phyloP scores from a whole-genome alignment of 2,113 vertebrate species.

The Pandion haliaetus region DNA sequence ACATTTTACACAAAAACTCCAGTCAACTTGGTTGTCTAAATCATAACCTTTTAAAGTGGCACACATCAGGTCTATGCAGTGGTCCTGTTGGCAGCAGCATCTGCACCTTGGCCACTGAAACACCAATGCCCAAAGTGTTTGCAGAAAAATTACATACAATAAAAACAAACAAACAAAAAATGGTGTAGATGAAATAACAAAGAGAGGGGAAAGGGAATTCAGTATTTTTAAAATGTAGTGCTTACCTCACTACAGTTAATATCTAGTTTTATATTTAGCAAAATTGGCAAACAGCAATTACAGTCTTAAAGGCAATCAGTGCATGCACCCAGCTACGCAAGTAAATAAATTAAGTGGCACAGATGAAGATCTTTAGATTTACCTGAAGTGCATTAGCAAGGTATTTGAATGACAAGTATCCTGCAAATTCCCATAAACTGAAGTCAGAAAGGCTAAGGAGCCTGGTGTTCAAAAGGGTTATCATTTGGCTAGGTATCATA shows the following conservation, averaged over 20 bases:
- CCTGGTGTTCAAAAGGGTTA: not conserved
- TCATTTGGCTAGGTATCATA: not conserved
- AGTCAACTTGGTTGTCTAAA: not conserved
- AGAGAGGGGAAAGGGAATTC: not conserved
- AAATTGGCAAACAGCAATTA: not conserved
- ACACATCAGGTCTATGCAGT: not conserved
- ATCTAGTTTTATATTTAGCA: not conserved
- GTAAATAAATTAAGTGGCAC: not conserved
- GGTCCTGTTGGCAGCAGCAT: not conserved
- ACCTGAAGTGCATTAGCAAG: not conserved
- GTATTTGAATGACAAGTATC: not conserved
- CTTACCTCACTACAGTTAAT: not conserved
- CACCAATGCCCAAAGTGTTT: not conserved
- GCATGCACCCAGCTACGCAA: not conserved
- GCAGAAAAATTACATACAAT: not conserved
- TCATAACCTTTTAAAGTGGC: not conserved
- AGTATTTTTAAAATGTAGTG: not conserved
- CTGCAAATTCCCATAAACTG: not conserved
- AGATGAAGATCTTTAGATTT: not conserved
- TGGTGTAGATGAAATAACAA: not conserved
- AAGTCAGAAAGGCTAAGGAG: not conserved
- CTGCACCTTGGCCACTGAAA: not conserved
- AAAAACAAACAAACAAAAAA: not conserved
- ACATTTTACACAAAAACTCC: not conserved
- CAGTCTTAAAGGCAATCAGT: not conserved